Percentiles rank a stretch among this genome's conserved stretches.
Conservation (phyloP, 1,140 invertebrate species). For the Octopus sinensis region DNA sequence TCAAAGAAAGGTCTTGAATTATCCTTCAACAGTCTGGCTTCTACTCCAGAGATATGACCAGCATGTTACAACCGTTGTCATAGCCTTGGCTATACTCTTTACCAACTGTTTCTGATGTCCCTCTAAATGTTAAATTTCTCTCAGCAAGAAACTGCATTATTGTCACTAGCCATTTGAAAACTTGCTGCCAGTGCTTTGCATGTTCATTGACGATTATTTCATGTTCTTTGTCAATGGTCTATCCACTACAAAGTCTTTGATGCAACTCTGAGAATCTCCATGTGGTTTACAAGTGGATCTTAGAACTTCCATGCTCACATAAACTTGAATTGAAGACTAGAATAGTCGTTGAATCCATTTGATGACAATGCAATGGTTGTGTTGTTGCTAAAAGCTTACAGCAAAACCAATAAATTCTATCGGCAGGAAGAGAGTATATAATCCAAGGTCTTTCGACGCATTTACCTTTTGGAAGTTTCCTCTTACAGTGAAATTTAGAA, state of each 20-base stretch:
- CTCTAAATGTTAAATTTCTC: background rate
- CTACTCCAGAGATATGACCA: background rate
- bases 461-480: background rate
- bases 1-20: background rate
- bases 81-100: background rate
- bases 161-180: background rate
- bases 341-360: background rate
- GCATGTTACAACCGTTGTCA: background rate
- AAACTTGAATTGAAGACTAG: background rate
- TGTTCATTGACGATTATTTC: background rate
- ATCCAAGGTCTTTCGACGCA: background rate
- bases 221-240: background rate
- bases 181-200: background rate
- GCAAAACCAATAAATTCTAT: background rate
- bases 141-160: background rate
- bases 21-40: background rate
- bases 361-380: background rate
- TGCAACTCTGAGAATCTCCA: background rate
- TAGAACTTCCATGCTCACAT: background rate
- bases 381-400: background rate
- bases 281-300: background rate
- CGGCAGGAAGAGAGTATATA: background rate
- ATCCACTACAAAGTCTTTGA: background rate
- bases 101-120: background rate
- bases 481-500: background rate